Evolutionary conservation across 1,140 invertebrate genomes (phyloP), one percentile per base, ranked within the genome.

Genomic region (Pinna nobilis): DNA sequence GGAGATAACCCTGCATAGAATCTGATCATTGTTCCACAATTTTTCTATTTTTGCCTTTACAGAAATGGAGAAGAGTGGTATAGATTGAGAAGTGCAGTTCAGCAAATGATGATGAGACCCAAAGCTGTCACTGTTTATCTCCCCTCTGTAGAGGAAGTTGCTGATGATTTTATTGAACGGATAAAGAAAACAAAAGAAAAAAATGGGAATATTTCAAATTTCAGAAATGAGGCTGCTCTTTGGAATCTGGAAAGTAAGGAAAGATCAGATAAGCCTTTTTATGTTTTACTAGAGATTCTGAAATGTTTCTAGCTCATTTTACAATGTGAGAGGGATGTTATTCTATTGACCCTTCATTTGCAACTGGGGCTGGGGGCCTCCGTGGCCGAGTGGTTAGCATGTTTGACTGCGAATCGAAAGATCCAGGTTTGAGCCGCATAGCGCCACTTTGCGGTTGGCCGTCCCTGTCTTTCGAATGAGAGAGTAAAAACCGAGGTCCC

Each of bases 221-320:
- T 89, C 39, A 78, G 69, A 47, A 82, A 72, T 63, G 84, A 86
- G 71, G 65, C 84, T 37, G 72, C 79, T 30, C 83, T 83, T 70
- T 90, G 89, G 89, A 82, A 81, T 68, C 64, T 90, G 13, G 89
- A 90, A 78, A 88, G 86, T 87, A 82, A 82, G 84, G n/a, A n/a
- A n/a, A n/a, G n/a, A n/a, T n/a, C n/a, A n/a, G n/a, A n/a, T n/a
- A n/a, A n/a, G n/a, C n/a, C n/a, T n/a, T n/a, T n/a, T n/a, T n/a
- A n/a, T n/a, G n/a, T n/a, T n/a, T n/a, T n/a, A n/a, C n/a, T n/a
- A n/a, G n/a, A n/a, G n/a, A n/a, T n/a, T n/a, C n/a, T n/a, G n/a
- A n/a, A n/a, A n/a, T n/a, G n/a, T n/a, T n/a, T n/a, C n/a, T n/a
- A n/a, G n/a, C n/a, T n/a, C n/a, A n/a, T n/a, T n/a, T n/a, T n/a